Conservation (phyloP, 2,113 vertebrate species). For the Asarcornis scutulata region DNA sequence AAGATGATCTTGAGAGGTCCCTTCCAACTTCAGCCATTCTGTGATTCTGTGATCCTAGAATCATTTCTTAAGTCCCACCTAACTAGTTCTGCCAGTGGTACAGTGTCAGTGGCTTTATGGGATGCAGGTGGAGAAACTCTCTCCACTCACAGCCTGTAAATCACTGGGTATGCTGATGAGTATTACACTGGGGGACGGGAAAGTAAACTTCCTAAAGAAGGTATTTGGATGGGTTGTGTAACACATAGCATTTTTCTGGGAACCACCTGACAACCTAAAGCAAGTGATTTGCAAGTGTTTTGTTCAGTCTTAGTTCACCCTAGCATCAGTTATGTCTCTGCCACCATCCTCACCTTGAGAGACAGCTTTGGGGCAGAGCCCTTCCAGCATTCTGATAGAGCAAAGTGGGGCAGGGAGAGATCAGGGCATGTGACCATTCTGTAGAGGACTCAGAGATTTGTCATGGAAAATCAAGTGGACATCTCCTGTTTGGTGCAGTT, state of each 20-base stretch:
- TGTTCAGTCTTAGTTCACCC: not conserved
- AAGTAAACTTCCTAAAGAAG: not conserved
- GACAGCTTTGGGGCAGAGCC: not conserved
- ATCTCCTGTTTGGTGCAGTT: not conserved
- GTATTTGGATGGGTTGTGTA: not conserved
- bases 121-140: fast-evolving
- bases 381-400: not conserved
- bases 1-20: no score
- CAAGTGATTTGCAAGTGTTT: not conserved
- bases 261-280: not conserved
- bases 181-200: fast-evolving
- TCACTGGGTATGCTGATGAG: not conserved
- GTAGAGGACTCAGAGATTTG: not conserved
- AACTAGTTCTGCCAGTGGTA: not conserved
- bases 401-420: not conserved
- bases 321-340: not conserved
- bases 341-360: no score
- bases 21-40: no score
- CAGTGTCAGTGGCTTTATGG: no score
- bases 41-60: no score
- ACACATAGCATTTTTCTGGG: not conserved
- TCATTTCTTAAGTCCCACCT: not conserved
- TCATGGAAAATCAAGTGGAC: not conserved
- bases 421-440: not conserved
- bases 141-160: no score